Percentiles rank a stretch among this genome's conserved stretches.
Conservation (phyloP, 2,113 vertebrate species). For the Engraulis encrasicolus region DNA sequence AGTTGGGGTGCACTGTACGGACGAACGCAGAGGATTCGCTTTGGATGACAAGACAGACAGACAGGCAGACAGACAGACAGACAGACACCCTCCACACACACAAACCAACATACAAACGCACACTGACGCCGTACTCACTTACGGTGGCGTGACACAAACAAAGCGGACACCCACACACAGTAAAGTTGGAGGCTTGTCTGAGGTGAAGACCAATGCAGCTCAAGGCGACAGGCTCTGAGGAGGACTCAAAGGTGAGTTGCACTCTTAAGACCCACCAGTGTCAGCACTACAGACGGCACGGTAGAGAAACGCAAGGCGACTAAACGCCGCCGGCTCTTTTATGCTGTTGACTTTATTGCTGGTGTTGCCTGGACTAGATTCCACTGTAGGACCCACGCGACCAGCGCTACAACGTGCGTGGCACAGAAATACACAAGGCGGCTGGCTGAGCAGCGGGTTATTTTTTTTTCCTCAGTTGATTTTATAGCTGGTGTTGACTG, state of each 20-base stretch:
- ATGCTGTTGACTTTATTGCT: conserved; percentile 19
- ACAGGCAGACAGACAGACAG: conserved; percentile 21
- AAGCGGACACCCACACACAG: background rate
- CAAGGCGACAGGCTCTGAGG: conserved; percentile 25
- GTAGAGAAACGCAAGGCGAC: background rate
- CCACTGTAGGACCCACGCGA: no score
- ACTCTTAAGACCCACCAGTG: no score
- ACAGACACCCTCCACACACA: background rate
- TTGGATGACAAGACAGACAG: conserved; percentile 33
- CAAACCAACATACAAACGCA: conserved; percentile 28
- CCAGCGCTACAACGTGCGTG: no score
- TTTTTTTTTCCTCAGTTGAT: no score
- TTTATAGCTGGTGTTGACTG: conserved; percentile 8
- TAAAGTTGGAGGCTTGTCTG: background rate
- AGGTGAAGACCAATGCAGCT: conserved; percentile 44
- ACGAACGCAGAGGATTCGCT: conserved; percentile 31
- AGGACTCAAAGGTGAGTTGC: conserved; percentile 50
- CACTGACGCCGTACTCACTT: background rate
- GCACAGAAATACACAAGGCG: no score
- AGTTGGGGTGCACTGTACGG: no score
- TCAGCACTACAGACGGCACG: background rate
- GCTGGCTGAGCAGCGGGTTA: no score
- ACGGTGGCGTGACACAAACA: background rate
- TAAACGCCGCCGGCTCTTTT: background rate
- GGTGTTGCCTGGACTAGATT: conserved; percentile 18